Evolutionary conservation across 2,888 invertebrate genomes (phyloP).

Genomic region (Eristalis pertinax): DNA sequence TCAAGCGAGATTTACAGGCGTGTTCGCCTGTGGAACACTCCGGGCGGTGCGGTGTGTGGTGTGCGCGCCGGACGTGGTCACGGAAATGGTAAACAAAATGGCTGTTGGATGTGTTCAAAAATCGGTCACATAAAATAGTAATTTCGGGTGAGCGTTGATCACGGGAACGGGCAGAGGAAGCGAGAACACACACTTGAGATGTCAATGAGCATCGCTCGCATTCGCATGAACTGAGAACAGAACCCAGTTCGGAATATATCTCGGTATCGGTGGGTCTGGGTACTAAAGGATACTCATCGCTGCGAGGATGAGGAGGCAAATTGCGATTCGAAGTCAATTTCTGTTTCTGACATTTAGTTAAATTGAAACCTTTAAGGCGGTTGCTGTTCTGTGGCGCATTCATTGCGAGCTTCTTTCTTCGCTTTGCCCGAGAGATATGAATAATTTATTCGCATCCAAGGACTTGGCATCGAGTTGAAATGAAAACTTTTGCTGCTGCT

Average conservation of each 20-base stretch:
- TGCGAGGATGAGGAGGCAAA: conserved; percentile 50
- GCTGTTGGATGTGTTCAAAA: conserved; percentile 6
- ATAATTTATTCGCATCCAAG: conserved; percentile 62
- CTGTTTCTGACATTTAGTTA: conserved; percentile 81
- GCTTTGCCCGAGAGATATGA: conserved; percentile 57
- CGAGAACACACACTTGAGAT: neutral
- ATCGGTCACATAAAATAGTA: neutral
- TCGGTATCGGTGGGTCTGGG: neutral
- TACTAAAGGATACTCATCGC: conserved; percentile 36
- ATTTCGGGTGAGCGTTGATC: neutral
- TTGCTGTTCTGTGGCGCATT: conserved; percentile 25
- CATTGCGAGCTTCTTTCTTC: conserved; percentile 34
- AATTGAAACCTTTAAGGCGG: conserved; percentile 81
- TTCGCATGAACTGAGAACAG: neutral
- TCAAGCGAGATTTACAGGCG: conserved; percentile 62
- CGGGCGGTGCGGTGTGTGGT: neutral
- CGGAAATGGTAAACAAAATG: conserved; percentile 15
- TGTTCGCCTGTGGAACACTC: neutral
- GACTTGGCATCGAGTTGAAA: neutral
- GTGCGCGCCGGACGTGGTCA: neutral
- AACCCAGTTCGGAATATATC: neutral
- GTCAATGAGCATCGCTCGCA: neutral
- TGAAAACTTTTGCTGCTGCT: neutral
- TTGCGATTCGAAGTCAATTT: conserved; percentile 80
- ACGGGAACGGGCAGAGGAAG: too few relatives aligned